Evolutionary conservation across 2,888 invertebrate species (phyloP).

Genomic region (Rhingia rostrata): DNA sequence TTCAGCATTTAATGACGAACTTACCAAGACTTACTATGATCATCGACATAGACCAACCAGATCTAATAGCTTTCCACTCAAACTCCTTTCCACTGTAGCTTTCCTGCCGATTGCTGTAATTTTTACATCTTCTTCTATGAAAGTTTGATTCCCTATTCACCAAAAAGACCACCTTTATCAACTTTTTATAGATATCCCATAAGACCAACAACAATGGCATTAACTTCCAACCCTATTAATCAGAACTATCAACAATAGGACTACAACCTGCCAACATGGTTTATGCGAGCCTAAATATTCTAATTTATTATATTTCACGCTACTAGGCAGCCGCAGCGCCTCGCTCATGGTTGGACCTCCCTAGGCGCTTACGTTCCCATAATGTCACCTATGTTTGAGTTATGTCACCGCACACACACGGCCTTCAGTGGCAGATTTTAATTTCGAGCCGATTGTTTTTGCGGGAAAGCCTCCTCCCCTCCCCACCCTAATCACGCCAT

Average conservation of each 20-base stretch:
- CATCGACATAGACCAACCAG: no score
- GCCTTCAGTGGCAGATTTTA: constrained; percentile 60
- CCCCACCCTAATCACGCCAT: neutral
- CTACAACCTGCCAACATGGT: constrained; percentile 10
- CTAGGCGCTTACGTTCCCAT: constrained; percentile 21
- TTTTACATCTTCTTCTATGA: no score
- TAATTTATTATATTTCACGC: constrained; percentile 45
- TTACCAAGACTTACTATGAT: no score
- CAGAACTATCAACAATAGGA: neutral
- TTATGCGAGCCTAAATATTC: constrained; percentile 39
- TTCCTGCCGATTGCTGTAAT: no score
- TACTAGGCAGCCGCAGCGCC: neutral
- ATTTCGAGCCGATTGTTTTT: constrained; percentile 55
- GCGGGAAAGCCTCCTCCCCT: neutral
- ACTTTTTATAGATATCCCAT: no score
- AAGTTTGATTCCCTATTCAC: no score
- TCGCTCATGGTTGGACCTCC: neutral
- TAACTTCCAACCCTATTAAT: neutral
- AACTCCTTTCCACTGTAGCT: no score
- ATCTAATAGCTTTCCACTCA: no score
- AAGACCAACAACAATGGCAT: no score
- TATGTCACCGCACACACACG: constrained; percentile 49
- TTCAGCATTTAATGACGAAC: no score
- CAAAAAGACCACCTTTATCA: no score
- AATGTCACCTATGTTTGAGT: constrained; percentile 45